Evolutionary conservation across 2,797 vertebrate genomes (phyloP), one percentile per base, ranked within the genome.

Genomic region (Propithecus perrieri): DNA sequence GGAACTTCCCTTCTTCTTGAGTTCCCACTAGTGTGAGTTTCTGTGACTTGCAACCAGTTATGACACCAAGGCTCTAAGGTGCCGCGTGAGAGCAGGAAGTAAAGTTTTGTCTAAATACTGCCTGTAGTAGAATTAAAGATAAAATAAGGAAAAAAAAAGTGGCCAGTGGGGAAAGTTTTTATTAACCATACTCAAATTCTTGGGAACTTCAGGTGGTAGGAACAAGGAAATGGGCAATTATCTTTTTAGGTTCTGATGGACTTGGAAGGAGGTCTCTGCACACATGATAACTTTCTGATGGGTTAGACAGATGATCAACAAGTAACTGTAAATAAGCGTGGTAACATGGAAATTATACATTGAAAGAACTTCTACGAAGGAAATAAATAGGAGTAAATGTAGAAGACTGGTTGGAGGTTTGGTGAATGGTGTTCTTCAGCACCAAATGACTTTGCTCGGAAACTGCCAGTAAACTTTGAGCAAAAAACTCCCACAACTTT

Each of bases 341-440:
- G 74, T 53, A 89, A 46, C n/a, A 71, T 22, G 72, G 13, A 72
- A 78, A 59, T 83, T 65, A 18, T 41, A 93, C n/a, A 43, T 46
- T 59, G n/a, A 30, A 33, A 89, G 26, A n/a, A 61, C 26, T 30
- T 85, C n/a, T 38, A 24, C 14, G 15, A 86, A 38, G 43, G 33
- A 79, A 71, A 33, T 48, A 84, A n/a, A 43, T 1, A 89, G 11
- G 11, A 76, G 0, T 53, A 91, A 96, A 61, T 35, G 28, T 55
- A 86, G 24, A 30, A 53, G 38, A 69, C 61, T 17, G n/a, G 0
- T 86, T 89, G 61, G 69, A 59, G 12, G 22, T 74, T 93, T 71
- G n/a, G 30, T 69, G 38, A 94, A 26, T 14, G 50, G 35, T 94
- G 12, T 97, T 90, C 46, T 46, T 94, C 71, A 96, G 15, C 38